Conservation (phyloP, 2,888 invertebrate species). For the Polia nebulosa region DNA sequence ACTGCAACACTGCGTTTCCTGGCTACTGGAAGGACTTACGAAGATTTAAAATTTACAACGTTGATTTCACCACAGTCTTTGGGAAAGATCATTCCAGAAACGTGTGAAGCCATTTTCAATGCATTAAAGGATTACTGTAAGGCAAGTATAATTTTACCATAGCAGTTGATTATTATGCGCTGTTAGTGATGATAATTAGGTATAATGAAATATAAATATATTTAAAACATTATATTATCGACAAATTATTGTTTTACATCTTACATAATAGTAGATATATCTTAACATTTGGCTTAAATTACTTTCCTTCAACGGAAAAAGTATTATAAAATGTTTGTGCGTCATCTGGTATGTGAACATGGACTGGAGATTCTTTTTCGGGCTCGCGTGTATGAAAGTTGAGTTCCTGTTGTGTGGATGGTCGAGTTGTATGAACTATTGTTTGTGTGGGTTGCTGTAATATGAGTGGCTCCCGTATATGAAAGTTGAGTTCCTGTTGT, state of each 20-base stretch:
- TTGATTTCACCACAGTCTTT: constrained; percentile 35
- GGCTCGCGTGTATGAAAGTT: constrained; percentile 25
- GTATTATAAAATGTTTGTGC: constrained; percentile 12
- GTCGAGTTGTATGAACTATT: no score
- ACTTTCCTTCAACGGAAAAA: constrained; percentile 12
- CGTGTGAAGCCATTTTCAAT: constrained; percentile 37
- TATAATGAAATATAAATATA: not conserved
- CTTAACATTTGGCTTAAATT: constrained; percentile 11
- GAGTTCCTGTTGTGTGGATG: no score
- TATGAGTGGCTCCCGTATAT: no score
- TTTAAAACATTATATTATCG: constrained; percentile 9
- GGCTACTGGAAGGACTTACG: constrained; percentile 68
- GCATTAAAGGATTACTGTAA: constrained; percentile 26
- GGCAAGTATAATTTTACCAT: not conserved
- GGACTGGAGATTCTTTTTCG: constrained; percentile 19
- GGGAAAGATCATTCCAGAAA: constrained; percentile 44
- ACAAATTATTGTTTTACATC: constrained; percentile 14
- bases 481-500: constrained; percentile 23
- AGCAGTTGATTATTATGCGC: constrained; percentile 8
- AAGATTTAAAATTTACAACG: constrained; percentile 49
- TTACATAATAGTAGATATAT: constrained; percentile 14
- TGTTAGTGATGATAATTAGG: constrained; percentile 9
- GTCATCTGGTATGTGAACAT: constrained; percentile 29
- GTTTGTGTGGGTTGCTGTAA: no score
- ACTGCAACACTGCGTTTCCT: constrained; percentile 13